Evolutionary conservation across 2,113 vertebrate genomes (phyloP).

Genomic region (Danionella cerebrum): DNA sequence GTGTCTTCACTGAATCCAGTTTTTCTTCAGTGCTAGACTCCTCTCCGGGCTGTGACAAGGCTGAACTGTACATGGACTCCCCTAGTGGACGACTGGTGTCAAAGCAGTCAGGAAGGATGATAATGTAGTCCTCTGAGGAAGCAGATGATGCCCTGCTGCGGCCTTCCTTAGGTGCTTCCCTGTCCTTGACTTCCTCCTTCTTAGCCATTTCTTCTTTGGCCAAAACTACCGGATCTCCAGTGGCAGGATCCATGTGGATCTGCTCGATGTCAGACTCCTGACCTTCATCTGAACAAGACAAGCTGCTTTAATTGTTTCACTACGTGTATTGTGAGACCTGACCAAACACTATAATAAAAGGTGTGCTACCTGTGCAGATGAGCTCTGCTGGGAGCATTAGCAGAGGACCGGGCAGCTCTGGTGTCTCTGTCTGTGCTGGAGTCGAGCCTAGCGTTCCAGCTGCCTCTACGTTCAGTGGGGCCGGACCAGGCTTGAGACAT

Average conservation of each 20-base stretch:
- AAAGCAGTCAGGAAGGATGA: constrained; percentile 91
- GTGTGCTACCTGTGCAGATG: constrained; percentile 2
- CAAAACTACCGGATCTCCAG: constrained; percentile 22
- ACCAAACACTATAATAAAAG: no score
- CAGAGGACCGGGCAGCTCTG: constrained; percentile 11
- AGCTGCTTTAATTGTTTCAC: no score
- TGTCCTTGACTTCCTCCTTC: neutral
- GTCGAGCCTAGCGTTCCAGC: neutral
- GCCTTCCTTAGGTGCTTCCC: constrained; percentile 60
- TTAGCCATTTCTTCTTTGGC: constrained; percentile 39
- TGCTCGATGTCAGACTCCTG: constrained; percentile 41
- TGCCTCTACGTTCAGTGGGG: constrained; percentile 19
- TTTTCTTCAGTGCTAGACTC: constrained; percentile 12
- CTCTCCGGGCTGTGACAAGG: constrained; percentile 79
- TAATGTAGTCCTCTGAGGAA: constrained; percentile 90
- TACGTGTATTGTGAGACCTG: no score
- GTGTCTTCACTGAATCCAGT: constrained; percentile 3
- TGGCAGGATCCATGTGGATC: constrained; percentile 29
- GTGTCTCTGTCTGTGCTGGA: neutral
- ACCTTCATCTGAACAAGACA: constrained; percentile 37
- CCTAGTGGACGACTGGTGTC: constrained; percentile 88
- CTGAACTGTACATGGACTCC: constrained; percentile 90
- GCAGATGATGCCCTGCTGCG: constrained; percentile 81
- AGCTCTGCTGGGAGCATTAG: constrained; percentile 2
- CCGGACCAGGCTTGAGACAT: constrained; percentile 13